phyloP scores from a whole-genome alignment of 2,888 invertebrate species.

The Sclerodermus sp. region DNA sequence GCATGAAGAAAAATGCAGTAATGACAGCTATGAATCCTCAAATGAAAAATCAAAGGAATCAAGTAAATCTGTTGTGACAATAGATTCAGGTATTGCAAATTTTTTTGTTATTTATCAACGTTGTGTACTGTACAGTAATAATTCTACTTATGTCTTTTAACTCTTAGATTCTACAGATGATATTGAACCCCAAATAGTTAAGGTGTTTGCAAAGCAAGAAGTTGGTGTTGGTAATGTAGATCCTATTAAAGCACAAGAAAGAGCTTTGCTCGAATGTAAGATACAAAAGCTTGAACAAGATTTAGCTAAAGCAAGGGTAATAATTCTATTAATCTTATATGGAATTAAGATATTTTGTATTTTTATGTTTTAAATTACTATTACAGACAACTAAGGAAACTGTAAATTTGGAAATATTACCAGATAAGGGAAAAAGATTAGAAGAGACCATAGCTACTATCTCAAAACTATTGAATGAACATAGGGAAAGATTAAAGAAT shows the following conservation, averaged over 20 bases:
- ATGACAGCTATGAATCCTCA: not conserved
- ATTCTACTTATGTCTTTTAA: not conserved
- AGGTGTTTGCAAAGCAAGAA: slow-evolving; percentile 31
- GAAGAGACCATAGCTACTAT: slow-evolving; percentile 57
- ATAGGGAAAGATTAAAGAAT: slow-evolving; percentile 57
- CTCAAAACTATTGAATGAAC: slow-evolving; percentile 60
- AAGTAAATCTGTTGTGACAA: not conserved
- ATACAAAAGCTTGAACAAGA: slow-evolving; percentile 29
- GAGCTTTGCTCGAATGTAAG: slow-evolving; percentile 27
- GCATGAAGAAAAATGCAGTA: too few relatives aligned
- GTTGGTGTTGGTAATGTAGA: slow-evolving; percentile 30
- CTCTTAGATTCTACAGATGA: slow-evolving; percentile 3
- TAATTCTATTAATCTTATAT: too few relatives aligned
- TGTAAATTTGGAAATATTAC: slow-evolving; percentile 57
- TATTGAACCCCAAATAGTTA: slow-evolving; percentile 4
- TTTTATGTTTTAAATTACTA: too few relatives aligned
- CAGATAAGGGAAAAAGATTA: slow-evolving; percentile 68
- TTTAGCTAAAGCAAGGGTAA: slow-evolving; percentile 36
- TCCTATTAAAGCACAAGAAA: slow-evolving; percentile 35
- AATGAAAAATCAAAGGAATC: not conserved
- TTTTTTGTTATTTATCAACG: not conserved
- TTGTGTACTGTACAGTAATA: not conserved
- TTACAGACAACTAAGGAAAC: slow-evolving; percentile 10
- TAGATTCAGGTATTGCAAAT: not conserved
- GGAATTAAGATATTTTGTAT: too few relatives aligned